Percentiles rank a stretch among this genome's conserved stretches.
Evolutionary conservation across 2,113 vertebrate genomes (phyloP).

Genomic region (Pipra filicauda): DNA sequence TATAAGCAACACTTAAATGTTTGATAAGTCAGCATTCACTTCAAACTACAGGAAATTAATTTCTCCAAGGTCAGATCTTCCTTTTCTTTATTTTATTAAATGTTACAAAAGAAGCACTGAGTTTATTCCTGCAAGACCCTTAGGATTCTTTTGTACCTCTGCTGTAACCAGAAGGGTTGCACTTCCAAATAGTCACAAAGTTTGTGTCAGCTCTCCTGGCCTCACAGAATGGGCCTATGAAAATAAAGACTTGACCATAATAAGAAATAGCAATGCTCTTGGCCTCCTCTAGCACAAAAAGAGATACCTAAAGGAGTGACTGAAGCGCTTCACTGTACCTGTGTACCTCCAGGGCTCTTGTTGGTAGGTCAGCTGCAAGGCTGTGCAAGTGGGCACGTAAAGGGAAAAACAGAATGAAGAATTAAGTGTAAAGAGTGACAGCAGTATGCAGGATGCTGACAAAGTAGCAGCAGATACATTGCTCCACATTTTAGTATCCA

Average conservation of each 20-base stretch:
- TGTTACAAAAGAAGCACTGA: not conserved
- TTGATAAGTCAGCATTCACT: not conserved
- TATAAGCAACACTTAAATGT: not conserved
- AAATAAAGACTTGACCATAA: not conserved
- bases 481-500: not conserved
- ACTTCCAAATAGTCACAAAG: not conserved
- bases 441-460: not conserved
- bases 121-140: not conserved
- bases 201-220: not conserved
- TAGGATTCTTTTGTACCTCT: not conserved
- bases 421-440: not conserved
- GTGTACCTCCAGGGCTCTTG: fast-evolving
- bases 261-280: not conserved
- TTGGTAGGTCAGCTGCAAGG: not conserved
- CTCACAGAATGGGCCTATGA: not conserved
- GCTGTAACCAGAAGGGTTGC: not conserved
- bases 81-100: not conserved
- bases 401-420: not conserved
- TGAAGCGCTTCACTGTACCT: not conserved
- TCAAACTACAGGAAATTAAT: not conserved
- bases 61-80: not conserved
- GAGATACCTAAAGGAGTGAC: not conserved
- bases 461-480: not conserved
- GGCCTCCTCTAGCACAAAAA: not conserved
- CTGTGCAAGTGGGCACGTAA: not conserved